These are phyloP conservation scores for Nemotelus nigrinus DNA, from an alignment of 2,888 invertebrate genomes.

Conservation along the genomic window DNA sequence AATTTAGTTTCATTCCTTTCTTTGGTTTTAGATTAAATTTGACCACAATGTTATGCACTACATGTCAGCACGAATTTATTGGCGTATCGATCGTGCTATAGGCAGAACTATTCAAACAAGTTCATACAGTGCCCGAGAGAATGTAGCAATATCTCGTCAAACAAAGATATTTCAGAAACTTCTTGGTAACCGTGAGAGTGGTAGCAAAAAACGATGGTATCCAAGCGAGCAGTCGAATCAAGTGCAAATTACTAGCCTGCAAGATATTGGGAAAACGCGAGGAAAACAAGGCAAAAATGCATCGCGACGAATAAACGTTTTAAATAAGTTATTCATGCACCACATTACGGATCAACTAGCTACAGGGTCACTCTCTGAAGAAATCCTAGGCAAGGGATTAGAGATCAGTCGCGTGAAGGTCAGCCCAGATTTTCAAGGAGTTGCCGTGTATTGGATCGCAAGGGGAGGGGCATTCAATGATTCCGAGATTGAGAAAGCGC, in stretches of 20 bases:
- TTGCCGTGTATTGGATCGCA: conserved; percentile 80
- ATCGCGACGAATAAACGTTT: conserved; percentile 71
- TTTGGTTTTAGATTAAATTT: too few species aligned
- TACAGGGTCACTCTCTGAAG: conserved; percentile 72
- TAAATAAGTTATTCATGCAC: conserved; percentile 85
- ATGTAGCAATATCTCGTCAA: conserved; percentile 51
- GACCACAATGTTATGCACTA: too few species aligned
- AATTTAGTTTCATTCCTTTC: too few species aligned
- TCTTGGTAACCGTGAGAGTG: conserved; percentile 58
- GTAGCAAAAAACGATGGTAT: conserved; percentile 61
- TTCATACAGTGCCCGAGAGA: not conserved
- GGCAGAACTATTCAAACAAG: conserved; percentile 15
- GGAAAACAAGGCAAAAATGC: conserved; percentile 68
- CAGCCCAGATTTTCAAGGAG: conserved; percentile 71
- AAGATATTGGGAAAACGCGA: conserved; percentile 61
- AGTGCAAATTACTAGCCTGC: conserved; percentile 46
- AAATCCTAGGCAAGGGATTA: conserved; percentile 73
- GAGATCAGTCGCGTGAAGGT: conserved; percentile 80
- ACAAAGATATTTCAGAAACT: conserved; percentile 61
- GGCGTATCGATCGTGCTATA: not conserved
- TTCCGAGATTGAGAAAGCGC: conserved; percentile 66
- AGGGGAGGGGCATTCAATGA: conserved; percentile 70
- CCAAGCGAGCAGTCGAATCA: conserved; percentile 51
- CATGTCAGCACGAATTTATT: not conserved
- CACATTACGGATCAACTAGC: conserved; percentile 82